Evolutionary conservation across 2,113 vertebrate genomes (phyloP), one percentile per base, ranked within the genome.

Genomic region (Elachura formosa): DNA sequence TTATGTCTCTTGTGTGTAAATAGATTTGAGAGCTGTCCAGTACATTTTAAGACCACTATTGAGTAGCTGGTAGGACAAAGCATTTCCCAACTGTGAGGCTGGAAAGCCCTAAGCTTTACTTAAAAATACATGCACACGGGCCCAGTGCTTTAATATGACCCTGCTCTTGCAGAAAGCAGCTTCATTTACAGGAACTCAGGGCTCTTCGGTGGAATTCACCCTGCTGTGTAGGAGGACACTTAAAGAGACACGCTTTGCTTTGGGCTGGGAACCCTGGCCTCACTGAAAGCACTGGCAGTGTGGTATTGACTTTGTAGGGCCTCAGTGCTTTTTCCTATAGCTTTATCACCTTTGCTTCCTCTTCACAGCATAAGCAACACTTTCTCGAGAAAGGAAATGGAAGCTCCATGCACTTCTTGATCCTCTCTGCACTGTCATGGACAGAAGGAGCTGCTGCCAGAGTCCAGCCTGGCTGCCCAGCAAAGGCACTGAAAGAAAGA

Each of bases 171-270:
- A 97, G 93, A 94, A 96, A 96, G 36, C 40, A 3, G 93, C 68
- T 87, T 95, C 93, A 91, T 94, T 96, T 95, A 96, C 94, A 97
- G 96, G 96, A 96, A 97, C 94, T 96, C 93, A 46, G 92, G 64
- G 85, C 93, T 97, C 90, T 96, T 91, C 95, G 93, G 69, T 96
- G 93, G 96, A 97, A 97, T 96, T 96, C 95, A 96, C 94, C 94
- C 94, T 13, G 94, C 93, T 96, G 94, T 96, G 96, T 96, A 94
- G 95, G 96, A 97, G 91, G 95, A 94, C 94, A 95, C 93, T 96
- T 96, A 96, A 97, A 97, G 94, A 96, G 94, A 94, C 87, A 94
- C 92, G 83, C 95, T 90, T 81, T 86, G 94, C 93, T 86, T 64
- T 80, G 79, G 67, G 79, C 59, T 71, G 72, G 92, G 89, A 96